Conservation (phyloP, 2,113 vertebrate genomes). For the Verasper variegatus region DNA sequence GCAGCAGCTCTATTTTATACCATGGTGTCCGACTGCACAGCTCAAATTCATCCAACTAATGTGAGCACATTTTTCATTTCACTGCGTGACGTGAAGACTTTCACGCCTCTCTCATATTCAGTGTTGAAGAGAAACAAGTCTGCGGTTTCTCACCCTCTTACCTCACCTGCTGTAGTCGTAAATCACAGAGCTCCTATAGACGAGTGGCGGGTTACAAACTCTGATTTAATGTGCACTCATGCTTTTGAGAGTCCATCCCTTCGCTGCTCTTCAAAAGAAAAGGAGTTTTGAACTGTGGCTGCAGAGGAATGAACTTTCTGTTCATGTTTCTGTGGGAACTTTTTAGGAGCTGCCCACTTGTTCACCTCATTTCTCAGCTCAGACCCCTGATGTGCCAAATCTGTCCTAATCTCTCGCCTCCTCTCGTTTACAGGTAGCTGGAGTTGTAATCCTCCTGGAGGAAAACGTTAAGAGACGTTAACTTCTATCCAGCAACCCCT, state of each 20-base stretch:
- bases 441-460: slow-evolving; percentile 40
- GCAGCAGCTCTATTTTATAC: background rate
- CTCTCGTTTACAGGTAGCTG: slow-evolving; percentile 62
- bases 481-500: slow-evolving; percentile 6
- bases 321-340: background rate
- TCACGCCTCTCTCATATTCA: background rate
- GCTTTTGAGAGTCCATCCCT: background rate
- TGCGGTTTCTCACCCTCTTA: slow-evolving; percentile 24
- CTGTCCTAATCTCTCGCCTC: background rate
- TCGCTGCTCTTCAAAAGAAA: slow-evolving; percentile 14
- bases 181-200: slow-evolving; percentile 4
- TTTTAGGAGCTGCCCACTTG: background rate
- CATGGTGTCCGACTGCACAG: too few relatives aligned
- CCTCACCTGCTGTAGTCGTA: slow-evolving; percentile 3
- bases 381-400: background rate
- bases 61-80: slow-evolving; percentile 1
- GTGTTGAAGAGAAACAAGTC: background rate
- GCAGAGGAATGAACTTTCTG: slow-evolving; percentile 12
- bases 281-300: slow-evolving; percentile 13
- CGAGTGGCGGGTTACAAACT: background rate
- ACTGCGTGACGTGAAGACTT: background rate
- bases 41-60: background rate
- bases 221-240: slow-evolving; percentile 11
- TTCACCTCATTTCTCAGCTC: background rate
- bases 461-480: slow-evolving; percentile 47